These are phyloP conservation scores for Rhabdomys dilectus DNA, from an alignment of 2,113 vertebrate species.

Conservation along the genomic window DNA sequence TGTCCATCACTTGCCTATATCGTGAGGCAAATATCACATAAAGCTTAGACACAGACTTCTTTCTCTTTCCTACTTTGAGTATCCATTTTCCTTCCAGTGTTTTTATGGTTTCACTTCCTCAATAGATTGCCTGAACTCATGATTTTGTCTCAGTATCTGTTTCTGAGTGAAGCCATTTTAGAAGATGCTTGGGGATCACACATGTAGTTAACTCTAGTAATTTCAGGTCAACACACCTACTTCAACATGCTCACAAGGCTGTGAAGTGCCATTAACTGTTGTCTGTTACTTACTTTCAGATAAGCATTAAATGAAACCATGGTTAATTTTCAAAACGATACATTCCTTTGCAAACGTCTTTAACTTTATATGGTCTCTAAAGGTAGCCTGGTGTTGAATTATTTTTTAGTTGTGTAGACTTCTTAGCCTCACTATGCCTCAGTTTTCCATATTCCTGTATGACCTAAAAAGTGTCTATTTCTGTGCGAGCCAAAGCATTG, in stretches of 20 bases:
- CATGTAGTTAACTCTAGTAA: neutral
- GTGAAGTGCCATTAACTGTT: neutral
- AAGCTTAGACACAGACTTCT: neutral
- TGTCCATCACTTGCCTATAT: neutral
- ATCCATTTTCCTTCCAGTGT: neutral
- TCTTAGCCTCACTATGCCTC: neutral
- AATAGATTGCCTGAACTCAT: neutral
- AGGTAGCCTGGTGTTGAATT: neutral
- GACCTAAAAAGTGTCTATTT: neutral
- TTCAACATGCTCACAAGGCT: constrained; percentile 10
- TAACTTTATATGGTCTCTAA: neutral
- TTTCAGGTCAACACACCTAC: neutral
- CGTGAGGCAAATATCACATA: neutral
- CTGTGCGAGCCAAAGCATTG: neutral
- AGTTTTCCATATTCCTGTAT: neutral
- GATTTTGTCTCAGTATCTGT: neutral
- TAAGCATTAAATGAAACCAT: constrained; percentile 14
- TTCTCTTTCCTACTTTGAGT: neutral
- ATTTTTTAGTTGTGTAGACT: neutral
- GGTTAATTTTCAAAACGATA: neutral
- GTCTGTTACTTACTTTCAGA: constrained; percentile 2
- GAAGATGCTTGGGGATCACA: neutral
- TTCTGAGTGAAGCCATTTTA: neutral
- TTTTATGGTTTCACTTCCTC: neutral
- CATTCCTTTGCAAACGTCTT: neutral